Evolutionary conservation across 2,888 invertebrate genomes (phyloP).

Genomic region (Agriopis aurantiaria): DNA sequence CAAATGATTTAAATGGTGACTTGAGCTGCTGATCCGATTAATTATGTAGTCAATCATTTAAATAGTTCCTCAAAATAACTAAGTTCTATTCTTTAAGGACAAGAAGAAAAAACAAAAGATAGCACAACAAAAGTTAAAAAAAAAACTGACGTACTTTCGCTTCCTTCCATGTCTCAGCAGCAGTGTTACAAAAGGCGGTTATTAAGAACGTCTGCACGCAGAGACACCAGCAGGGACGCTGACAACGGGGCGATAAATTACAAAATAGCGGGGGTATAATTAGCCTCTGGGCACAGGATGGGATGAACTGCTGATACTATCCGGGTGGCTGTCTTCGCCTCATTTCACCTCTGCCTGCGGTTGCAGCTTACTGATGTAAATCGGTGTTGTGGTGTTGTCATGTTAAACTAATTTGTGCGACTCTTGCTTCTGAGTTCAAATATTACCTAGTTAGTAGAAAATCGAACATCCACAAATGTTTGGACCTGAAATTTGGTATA

Average conservation of each 20-base stretch:
- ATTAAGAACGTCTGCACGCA: conserved; percentile 76
- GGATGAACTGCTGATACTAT: conserved; percentile 6
- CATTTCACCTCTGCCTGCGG: conserved; percentile 5
- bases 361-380: no score
- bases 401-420: background rate
- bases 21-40: no score
- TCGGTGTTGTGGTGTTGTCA: background rate
- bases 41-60: no score
- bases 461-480: no score
- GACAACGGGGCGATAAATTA: conserved; percentile 61
- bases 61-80: no score
- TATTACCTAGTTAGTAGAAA: no score
- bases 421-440: no score
- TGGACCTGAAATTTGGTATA: no score
- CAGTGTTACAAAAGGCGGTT: conserved; percentile 56
- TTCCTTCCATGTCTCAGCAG: conserved; percentile 27
- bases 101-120: no score
- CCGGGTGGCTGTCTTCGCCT: conserved; percentile 1
- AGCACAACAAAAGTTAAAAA: no score
- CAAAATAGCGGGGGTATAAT: conserved; percentile 53
- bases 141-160: background rate
- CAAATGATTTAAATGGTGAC: no score
- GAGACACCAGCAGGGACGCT: conserved; percentile 45
- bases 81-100: no score
- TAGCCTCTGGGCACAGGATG: conserved; percentile 37